Conservation (phyloP, 2,888 invertebrate species). For the Drosophila stalkeri region DNA sequence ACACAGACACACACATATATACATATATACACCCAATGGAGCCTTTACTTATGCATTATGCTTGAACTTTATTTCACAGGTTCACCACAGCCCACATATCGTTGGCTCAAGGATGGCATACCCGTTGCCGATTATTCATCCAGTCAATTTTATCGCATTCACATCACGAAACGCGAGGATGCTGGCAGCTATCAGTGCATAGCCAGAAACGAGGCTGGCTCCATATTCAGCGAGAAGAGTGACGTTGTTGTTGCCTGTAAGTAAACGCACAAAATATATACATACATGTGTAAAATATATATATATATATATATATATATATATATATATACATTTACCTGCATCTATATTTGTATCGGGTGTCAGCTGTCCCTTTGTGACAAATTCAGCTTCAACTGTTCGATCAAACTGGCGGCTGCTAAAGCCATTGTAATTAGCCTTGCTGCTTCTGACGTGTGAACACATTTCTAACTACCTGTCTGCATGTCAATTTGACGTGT, state of each 20-base stretch:
- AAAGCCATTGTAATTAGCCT: constrained; percentile 15
- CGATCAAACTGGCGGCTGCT: not conserved
- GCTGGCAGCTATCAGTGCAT: constrained; percentile 97
- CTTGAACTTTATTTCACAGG: constrained; percentile 54
- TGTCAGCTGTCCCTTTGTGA: constrained; percentile 2
- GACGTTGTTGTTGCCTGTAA: constrained; percentile 96
- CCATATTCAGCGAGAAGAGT: constrained; percentile 96
- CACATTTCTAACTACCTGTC: constrained; percentile 6
- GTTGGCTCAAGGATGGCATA: constrained; percentile 95
- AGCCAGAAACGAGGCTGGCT: constrained; percentile 95
- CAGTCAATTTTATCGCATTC: constrained; percentile 93
- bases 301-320: not conserved
- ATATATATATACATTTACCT: not conserved
- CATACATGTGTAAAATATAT: no score
- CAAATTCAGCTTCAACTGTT: constrained; percentile 7
- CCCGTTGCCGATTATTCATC: constrained; percentile 92
- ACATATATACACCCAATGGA: no score
- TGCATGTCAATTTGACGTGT: not conserved
- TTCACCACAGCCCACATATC: constrained; percentile 95
- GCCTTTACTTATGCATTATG: constrained; percentile 17
- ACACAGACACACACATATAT: not conserved
- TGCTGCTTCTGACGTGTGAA: constrained; percentile 2
- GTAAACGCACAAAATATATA: constrained; percentile 84
- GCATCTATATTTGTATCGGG: not conserved
- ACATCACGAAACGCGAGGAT: constrained; percentile 92